phyloP scores from a whole-genome alignment of 2,888 invertebrate genomes.

The Drosophila parthenogenetica region DNA sequence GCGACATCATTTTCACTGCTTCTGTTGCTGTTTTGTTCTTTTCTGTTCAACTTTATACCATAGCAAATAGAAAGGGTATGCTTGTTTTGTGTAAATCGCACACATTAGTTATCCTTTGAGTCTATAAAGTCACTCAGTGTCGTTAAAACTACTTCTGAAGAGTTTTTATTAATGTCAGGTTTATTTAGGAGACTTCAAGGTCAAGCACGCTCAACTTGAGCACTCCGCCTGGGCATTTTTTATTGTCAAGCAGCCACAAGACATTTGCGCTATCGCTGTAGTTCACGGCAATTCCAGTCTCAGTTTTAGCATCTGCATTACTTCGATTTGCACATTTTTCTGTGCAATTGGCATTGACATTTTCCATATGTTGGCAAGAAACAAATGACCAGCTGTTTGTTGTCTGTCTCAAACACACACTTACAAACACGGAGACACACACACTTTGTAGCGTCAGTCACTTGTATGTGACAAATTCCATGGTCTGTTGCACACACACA shows the following conservation, averaged over 20 bases:
- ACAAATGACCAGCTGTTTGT: conserved; percentile 42
- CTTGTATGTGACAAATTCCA: conserved; percentile 47
- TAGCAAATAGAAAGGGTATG: not conserved
- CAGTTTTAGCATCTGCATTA: conserved; percentile 8
- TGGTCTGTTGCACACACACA: conserved; percentile 34
- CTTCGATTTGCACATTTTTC: conserved; percentile 16
- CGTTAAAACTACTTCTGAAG: too few species aligned
- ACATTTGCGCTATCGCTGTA: conserved; percentile 1
- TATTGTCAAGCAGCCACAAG: conserved; percentile 27
- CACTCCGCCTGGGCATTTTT: not conserved
- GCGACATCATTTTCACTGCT: conserved; percentile 36
- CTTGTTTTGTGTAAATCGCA: not conserved
- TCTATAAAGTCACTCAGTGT: not conserved
- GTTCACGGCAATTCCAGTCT: not conserved
- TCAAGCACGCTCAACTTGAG: not conserved
- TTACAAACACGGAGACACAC: not conserved
- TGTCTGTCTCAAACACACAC: conserved; percentile 9
- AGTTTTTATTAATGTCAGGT: not conserved
- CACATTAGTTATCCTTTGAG: not conserved
- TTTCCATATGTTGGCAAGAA: conserved; percentile 41
- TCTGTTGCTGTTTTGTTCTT: not conserved
- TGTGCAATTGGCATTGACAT: conserved; percentile 41
- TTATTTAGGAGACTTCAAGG: not conserved
- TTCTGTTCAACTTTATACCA: not conserved
- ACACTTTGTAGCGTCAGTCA: conserved; percentile 20